Evolutionary conservation across 2,797 vertebrate genomes (phyloP).

Genomic region (Trichosurus vulpecula): DNA sequence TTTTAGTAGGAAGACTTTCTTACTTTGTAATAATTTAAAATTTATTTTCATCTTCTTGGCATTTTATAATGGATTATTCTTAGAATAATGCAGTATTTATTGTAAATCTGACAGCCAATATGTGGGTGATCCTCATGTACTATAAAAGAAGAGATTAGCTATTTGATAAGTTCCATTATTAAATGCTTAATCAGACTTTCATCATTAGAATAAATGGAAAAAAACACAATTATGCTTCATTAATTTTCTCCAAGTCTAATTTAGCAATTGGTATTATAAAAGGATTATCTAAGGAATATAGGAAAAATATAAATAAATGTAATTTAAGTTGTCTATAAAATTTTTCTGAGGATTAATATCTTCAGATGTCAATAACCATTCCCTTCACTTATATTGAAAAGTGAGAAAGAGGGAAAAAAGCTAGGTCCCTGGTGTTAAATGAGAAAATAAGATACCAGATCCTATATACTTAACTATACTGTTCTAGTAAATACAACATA

Average conservation of each 20-base stretch:
- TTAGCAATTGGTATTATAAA: conserved; percentile 19
- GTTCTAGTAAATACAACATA: neutral
- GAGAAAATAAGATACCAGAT: neutral
- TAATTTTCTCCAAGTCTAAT: conserved; percentile 61
- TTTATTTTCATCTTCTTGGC: conserved; percentile 62
- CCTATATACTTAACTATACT: neutral
- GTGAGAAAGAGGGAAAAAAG: neutral
- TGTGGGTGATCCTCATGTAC: conserved; percentile 56
- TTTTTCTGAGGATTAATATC: neutral
- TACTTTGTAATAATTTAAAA: conserved; percentile 70
- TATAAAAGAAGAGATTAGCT: conserved; percentile 54
- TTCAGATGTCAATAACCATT: conserved; percentile 39
- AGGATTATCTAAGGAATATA: conserved; percentile 50
- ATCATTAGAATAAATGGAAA: conserved; percentile 57
- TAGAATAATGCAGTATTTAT: conserved; percentile 69
- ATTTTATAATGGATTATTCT: conserved; percentile 63
- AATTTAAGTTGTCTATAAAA: conserved; percentile 46
- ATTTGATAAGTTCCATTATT: conserved; percentile 67
- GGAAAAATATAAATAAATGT: neutral
- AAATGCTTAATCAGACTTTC: conserved; percentile 65
- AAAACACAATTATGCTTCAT: conserved; percentile 65
- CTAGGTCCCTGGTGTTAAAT: conserved; percentile 3
- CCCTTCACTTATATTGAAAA: neutral
- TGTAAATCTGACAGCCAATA: conserved; percentile 60
- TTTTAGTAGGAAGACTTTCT: conserved; percentile 65